Percentiles rank a stretch among this genome's conserved stretches.
These are phyloP conservation scores for Drosophila macrothrix DNA, from an alignment of 2,888 invertebrate species.

Conservation along the genomic window DNA sequence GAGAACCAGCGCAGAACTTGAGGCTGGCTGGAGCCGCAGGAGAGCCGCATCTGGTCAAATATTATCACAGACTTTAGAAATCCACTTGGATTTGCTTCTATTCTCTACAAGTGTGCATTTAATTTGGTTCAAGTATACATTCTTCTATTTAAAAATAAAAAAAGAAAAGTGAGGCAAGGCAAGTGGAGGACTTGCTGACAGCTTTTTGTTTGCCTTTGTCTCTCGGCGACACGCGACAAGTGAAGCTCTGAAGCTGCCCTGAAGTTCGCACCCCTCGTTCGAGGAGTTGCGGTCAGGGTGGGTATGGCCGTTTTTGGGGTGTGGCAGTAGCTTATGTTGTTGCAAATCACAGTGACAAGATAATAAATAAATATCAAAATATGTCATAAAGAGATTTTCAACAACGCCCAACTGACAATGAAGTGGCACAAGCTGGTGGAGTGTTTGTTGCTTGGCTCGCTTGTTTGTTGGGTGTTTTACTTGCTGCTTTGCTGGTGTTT, in stretches of 20 bases:
- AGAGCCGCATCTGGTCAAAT: constrained; percentile 81
- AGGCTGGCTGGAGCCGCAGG: constrained; percentile 13
- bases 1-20: constrained; percentile 44
- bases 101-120: constrained; percentile 71
- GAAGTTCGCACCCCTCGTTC: constrained; percentile 46
- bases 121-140: constrained; percentile 69
- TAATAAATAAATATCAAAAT: constrained; percentile 84
- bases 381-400: constrained; percentile 81
- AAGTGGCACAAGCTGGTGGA: constrained; percentile 31
- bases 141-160: neutral
- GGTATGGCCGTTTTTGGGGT: constrained; percentile 36
- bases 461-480: constrained; percentile 8
- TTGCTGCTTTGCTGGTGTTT: constrained; percentile 1
- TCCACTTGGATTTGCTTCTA: constrained; percentile 55
- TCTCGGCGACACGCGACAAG: constrained; percentile 63
- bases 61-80: constrained; percentile 65
- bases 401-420: constrained; percentile 52
- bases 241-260: constrained; percentile 27
- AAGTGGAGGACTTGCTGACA: constrained; percentile 74
- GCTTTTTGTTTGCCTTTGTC: constrained; percentile 69
- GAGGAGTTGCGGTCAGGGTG: constrained; percentile 57
- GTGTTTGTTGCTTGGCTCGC: constrained; percentile 15
- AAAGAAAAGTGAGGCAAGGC: neutral
- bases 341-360: constrained; percentile 80
- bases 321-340: constrained; percentile 68